These are phyloP conservation scores for Tipula confusa DNA, from an alignment of 2,888 invertebrate genomes.

Conservation along the genomic window DNA sequence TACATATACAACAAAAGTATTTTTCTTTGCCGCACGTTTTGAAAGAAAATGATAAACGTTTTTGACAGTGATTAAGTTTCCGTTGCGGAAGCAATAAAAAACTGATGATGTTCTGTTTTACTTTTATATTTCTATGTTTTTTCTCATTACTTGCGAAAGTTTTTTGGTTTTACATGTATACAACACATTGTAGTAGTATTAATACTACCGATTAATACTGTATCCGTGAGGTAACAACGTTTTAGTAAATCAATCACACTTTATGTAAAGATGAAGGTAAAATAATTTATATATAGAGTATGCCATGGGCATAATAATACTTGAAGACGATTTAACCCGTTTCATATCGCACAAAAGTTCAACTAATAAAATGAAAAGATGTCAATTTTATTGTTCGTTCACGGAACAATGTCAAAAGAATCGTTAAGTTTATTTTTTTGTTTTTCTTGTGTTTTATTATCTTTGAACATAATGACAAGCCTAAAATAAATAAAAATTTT, in stretches of 20 bases:
- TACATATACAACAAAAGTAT: too few species aligned
- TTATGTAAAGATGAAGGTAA: not conserved
- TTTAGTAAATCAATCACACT: not conserved
- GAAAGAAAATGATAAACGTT: too few species aligned
- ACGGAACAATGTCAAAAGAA: not conserved
- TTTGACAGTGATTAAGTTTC: not conserved
- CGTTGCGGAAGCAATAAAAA: not conserved
- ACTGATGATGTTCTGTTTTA: not conserved
- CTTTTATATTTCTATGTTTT: not conserved
- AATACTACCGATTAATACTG: too few species aligned
- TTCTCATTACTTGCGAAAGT: not conserved
- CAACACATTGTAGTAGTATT: too few species aligned
- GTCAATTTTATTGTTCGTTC: not conserved
- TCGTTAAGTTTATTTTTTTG: not conserved
- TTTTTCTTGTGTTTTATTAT: not conserved
- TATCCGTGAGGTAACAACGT: not conserved
- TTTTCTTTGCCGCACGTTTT: too few species aligned
- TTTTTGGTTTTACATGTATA: too few species aligned
- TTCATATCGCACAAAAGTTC: not conserved
- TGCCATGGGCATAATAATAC: too few species aligned
- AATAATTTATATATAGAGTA: not conserved
- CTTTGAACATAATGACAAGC: not conserved
- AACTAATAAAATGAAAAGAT: not conserved
- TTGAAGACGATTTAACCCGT: not conserved
- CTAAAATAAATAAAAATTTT: not conserved